phyloP scores from a whole-genome alignment of 2,113 vertebrate species.

The Pimephales promelas region DNA sequence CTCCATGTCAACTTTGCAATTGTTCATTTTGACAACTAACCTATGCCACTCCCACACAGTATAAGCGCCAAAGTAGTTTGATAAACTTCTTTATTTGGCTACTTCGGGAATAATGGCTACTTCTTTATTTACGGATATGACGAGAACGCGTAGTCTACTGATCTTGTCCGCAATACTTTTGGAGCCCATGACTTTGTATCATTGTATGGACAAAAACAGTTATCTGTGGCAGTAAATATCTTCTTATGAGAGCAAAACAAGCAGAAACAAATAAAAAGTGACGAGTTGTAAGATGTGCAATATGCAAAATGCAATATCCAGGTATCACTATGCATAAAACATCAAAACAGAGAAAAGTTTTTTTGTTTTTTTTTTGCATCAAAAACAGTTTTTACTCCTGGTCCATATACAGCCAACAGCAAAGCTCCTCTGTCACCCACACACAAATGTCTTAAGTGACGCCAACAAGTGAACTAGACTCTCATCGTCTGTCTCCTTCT shows the following conservation, averaged over 20 bases:
- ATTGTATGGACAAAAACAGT: not conserved
- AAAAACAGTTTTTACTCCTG: slow-evolving; percentile 2
- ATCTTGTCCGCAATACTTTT: not conserved
- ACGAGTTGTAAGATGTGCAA: not conserved
- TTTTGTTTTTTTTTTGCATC: slow-evolving; percentile 4
- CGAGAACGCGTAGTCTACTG: too few species aligned
- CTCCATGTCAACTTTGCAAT: too few species aligned
- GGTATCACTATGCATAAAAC: not conserved
- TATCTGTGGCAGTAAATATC: not conserved
- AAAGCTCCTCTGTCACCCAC: slow-evolving; percentile 21
- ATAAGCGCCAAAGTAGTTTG: too few species aligned
- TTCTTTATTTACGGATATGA: too few species aligned
- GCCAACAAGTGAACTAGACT: not conserved
- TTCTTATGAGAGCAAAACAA: not conserved
- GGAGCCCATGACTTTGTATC: not conserved
- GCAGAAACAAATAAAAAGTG: not conserved
- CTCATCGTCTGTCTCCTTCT: slow-evolving; percentile 2
- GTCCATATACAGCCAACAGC: slow-evolving; percentile 28
- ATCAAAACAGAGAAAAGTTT: not conserved
- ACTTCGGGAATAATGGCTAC: too few species aligned
- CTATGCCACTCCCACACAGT: too few species aligned
- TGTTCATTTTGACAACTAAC: too few species aligned
- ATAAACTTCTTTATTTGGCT: too few species aligned
- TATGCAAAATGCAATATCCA: not conserved
- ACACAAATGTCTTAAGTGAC: not conserved